Evolutionary conservation across 2,888 invertebrate species (phyloP).

Genomic region (Bedellia somnulentella): DNA sequence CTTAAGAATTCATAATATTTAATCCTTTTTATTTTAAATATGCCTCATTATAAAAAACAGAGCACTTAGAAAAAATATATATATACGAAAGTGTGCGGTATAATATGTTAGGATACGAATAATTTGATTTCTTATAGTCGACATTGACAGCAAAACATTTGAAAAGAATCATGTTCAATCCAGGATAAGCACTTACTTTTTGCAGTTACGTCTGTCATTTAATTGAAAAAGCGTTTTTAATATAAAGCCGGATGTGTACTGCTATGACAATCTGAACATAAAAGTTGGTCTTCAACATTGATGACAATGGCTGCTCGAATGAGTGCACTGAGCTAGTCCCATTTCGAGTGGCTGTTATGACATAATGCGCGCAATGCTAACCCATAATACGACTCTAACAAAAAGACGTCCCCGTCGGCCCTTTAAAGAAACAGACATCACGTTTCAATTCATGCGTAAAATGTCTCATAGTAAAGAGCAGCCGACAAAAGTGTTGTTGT

Average conservation of each 20-base stretch:
- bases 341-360: constrained; percentile 51
- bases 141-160: no score
- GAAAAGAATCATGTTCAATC: no score
- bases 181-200: no score
- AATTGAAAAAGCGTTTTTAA: constrained; percentile 9
- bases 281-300: constrained; percentile 51
- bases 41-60: no score
- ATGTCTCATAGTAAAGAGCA: constrained; percentile 52
- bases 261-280: constrained; percentile 43
- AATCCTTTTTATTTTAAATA: no score
- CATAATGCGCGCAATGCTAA: constrained; percentile 56
- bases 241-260: constrained; percentile 50
- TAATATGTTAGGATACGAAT: no score
- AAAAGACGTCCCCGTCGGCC: constrained; percentile 46
- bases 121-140: no score
- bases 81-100: no score
- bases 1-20: no score
- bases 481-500: constrained; percentile 60
- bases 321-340: constrained; percentile 10
- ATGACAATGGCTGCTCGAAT: constrained; percentile 35
- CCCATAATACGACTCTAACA: constrained; percentile 40
- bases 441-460: constrained; percentile 53
- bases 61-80: no score
- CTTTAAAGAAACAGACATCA: constrained; percentile 41
- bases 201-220: no score